phyloP scores from a whole-genome alignment of 2,888 invertebrate species.

The Ypsolopha sequella region DNA sequence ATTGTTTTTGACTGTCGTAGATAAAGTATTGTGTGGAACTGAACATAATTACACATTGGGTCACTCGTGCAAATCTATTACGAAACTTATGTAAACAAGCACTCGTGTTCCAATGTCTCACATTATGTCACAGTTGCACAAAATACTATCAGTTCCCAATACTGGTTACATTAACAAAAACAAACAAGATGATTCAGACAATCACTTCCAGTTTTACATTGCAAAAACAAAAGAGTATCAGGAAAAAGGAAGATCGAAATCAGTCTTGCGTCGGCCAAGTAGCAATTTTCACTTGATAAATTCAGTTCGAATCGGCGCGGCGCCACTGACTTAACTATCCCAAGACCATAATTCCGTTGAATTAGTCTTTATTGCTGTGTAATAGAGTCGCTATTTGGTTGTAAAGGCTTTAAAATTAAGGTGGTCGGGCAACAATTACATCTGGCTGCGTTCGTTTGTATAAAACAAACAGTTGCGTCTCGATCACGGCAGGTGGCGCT shows the following conservation, averaged over 20 bases:
- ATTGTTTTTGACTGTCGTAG: too few species aligned
- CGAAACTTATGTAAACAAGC: too few species aligned
- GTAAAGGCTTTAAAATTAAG: neutral
- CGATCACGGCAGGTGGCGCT: slow-evolving; percentile 40
- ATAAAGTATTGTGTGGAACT: too few species aligned
- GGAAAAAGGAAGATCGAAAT: slow-evolving; percentile 3
- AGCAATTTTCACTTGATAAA: slow-evolving; percentile 9
- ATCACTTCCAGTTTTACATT: too few species aligned
- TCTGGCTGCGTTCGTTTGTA: slow-evolving; percentile 3
- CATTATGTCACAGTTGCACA: too few species aligned
- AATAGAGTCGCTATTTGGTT: too few species aligned
- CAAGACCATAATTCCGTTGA: neutral
- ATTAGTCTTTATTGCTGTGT: neutral
- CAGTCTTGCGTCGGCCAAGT: slow-evolving; percentile 3
- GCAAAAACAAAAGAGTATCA: neutral
- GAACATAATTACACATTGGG: too few species aligned
- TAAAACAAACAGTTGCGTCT: slow-evolving; percentile 16
- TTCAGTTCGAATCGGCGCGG: slow-evolving; percentile 4
- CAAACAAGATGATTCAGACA: too few species aligned
- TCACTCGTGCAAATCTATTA: too few species aligned
- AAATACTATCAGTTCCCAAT: too few species aligned
- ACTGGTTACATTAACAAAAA: too few species aligned
- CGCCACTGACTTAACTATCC: neutral
- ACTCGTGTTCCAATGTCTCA: too few species aligned
- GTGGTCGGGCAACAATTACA: slow-evolving; percentile 1